Conservation (phyloP, 2,888 invertebrate species). For the Drosophila multiciliata region DNA sequence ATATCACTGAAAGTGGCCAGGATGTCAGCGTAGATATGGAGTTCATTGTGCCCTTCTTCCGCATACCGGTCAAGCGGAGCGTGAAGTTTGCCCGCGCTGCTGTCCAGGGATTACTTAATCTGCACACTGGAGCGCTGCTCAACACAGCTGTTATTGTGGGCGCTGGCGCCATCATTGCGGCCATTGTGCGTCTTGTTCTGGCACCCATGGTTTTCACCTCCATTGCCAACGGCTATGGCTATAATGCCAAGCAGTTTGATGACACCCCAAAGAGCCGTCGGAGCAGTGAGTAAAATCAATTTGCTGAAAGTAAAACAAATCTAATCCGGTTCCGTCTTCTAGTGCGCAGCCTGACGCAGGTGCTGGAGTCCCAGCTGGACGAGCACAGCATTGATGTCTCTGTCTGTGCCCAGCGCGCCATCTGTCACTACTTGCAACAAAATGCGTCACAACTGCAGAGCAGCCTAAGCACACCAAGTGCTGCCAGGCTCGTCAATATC, state of each 20-base stretch:
- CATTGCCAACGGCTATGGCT: conserved; percentile 28
- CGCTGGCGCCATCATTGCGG: conserved; percentile 84
- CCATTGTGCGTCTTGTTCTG: conserved; percentile 65
- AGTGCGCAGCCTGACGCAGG: conserved; percentile 74
- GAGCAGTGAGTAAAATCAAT: conserved; percentile 35
- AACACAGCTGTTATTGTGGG: conserved; percentile 86
- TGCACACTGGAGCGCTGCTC: conserved; percentile 87
- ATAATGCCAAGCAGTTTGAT: conserved; percentile 24
- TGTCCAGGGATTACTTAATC: conserved; percentile 85
- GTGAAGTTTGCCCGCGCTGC: conserved; percentile 77
- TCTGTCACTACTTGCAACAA: conserved; percentile 86
- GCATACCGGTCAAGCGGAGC: conserved; percentile 86
- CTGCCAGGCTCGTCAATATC: conserved; percentile 86
- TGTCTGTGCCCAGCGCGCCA: conserved; percentile 87
- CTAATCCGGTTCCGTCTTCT: neutral
- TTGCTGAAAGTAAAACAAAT: neutral
- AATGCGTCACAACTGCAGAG: conserved; percentile 71
- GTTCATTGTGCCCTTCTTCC: conserved; percentile 87
- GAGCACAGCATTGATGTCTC: conserved; percentile 87
- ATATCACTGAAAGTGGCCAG: conserved; percentile 75
- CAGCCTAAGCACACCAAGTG: conserved; percentile 69
- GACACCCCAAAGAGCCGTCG: conserved; percentile 18
- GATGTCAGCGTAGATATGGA: conserved; percentile 86
- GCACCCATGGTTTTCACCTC: conserved; percentile 56
- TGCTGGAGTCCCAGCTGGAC: conserved; percentile 86